These are phyloP conservation scores for Pangasius larnaudii DNA, from an alignment of 2,797 vertebrate species.

Conservation along the genomic window DNA sequence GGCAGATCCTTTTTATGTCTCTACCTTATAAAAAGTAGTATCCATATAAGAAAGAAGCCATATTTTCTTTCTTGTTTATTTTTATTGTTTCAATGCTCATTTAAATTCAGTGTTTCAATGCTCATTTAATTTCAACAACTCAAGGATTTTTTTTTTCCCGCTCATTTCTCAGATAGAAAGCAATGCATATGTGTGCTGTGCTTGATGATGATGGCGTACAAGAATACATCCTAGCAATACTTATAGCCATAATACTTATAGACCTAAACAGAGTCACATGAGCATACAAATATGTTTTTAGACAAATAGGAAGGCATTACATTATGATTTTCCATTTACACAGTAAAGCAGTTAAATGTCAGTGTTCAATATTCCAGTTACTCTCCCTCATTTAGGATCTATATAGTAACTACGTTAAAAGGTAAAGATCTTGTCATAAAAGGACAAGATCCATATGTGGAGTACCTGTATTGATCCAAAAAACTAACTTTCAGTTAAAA, in stretches of 20 bases:
- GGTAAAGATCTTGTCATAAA: slow-evolving; percentile 16
- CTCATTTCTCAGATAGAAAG: slow-evolving; percentile 49
- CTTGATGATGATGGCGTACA: slow-evolving; percentile 54
- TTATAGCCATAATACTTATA: slow-evolving; percentile 52
- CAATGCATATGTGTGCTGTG: slow-evolving; percentile 42
- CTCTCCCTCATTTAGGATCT: slow-evolving; percentile 8
- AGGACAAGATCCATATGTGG: background rate
- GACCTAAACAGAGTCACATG: slow-evolving; percentile 64
- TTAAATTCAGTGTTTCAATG: slow-evolving; percentile 55
- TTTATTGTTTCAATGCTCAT: slow-evolving; percentile 34
- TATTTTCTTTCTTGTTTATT: background rate
- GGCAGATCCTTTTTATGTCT: background rate
- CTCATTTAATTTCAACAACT: slow-evolving; percentile 60
- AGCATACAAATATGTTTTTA: slow-evolving; percentile 65
- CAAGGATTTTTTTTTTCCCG: slow-evolving; percentile 5
- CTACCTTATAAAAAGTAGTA: background rate
- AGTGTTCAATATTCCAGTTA: slow-evolving; percentile 23
- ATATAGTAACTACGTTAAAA: slow-evolving; percentile 20
- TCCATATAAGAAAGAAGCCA: background rate
- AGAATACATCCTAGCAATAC: slow-evolving; percentile 64
- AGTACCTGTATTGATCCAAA: background rate
- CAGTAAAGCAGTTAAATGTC: slow-evolving; percentile 34
- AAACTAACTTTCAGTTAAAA: background rate
- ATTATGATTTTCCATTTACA: slow-evolving; percentile 54
- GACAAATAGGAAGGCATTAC: slow-evolving; percentile 51